Percentiles rank a stretch among this genome's conserved stretches.
Evolutionary conservation across 92 coral and sea anemone species (phyloP).

Genomic region (Phenganax stokvisi): DNA sequence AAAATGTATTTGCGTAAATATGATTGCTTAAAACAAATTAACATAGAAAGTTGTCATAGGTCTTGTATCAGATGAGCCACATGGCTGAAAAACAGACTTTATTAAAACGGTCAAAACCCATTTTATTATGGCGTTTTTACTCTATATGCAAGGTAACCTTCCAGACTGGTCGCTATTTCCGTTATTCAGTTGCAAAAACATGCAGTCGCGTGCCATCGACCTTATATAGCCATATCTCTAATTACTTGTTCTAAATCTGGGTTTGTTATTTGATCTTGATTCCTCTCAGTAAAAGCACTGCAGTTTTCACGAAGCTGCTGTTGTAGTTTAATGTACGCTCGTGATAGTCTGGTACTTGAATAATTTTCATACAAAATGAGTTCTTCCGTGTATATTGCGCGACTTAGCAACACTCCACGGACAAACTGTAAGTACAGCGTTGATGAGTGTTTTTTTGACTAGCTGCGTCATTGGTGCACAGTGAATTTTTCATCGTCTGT

Average conservation of each 20-base stretch:
- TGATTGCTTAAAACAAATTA: too few relatives aligned
- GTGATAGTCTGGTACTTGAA: neutral
- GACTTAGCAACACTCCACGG: slow-evolving; percentile 25
- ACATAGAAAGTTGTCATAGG: too few relatives aligned
- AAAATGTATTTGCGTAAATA: too few relatives aligned
- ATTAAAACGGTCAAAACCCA: too few relatives aligned
- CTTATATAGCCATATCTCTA: slow-evolving; percentile 25
- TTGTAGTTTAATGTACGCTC: slow-evolving; percentile 3
- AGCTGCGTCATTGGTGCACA: neutral
- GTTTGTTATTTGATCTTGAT: neutral
- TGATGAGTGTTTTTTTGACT: neutral
- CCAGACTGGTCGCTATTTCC: neutral
- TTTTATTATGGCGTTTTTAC: neutral
- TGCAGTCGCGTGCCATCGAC: neutral
- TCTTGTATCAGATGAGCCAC: too few relatives aligned
- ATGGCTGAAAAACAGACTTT: too few relatives aligned
- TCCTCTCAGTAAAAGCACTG: neutral
- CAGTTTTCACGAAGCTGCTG: neutral
- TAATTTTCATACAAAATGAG: slow-evolving; percentile 9
- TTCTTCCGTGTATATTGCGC: slow-evolving; percentile 32
- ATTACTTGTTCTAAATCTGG: neutral
- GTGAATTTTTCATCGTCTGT: neutral
- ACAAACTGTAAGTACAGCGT: slow-evolving; percentile 12
- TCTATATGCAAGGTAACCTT: neutral
- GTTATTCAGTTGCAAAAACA: neutral